phyloP scores from a whole-genome alignment of 2,888 invertebrate genomes.

The Tetramorium bicarinatum region DNA sequence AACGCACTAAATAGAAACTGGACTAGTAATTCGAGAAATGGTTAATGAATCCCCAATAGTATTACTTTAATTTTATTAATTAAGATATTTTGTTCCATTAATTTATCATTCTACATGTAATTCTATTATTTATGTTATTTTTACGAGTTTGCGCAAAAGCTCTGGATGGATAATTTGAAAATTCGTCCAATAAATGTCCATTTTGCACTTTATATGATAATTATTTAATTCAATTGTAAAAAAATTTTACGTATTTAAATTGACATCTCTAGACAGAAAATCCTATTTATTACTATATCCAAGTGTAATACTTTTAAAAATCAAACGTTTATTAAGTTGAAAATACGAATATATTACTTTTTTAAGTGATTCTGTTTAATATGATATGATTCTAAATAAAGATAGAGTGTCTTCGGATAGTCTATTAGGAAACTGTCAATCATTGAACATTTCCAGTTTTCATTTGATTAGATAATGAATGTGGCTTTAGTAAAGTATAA shows the following conservation, averaged over 20 bases:
- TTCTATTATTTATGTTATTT: neutral
- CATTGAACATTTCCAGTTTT: neutral
- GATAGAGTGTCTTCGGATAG: neutral
- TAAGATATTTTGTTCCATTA: neutral
- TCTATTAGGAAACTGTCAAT: neutral
- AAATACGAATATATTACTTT: neutral
- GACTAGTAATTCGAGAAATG: neutral
- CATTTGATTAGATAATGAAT: neutral
- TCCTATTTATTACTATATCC: neutral
- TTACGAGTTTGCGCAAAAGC: neutral
- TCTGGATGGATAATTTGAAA: neutral
- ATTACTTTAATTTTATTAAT: conserved; percentile 16
- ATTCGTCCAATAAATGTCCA: neutral
- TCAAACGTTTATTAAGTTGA: neutral
- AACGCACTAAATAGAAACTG: conserved; percentile 21
- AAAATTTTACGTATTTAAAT: neutral
- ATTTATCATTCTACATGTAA: neutral
- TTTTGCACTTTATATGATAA: neutral
- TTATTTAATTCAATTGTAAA: neutral
- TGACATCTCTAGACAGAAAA: neutral
- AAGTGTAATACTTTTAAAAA: neutral
- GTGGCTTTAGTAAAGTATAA: too few relatives aligned
- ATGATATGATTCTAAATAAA: neutral
- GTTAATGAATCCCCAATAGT: neutral
- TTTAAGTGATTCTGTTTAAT: neutral